Evolutionary conservation across 2,797 vertebrate species (phyloP).

Genomic region (Sebastes glaucus): DNA sequence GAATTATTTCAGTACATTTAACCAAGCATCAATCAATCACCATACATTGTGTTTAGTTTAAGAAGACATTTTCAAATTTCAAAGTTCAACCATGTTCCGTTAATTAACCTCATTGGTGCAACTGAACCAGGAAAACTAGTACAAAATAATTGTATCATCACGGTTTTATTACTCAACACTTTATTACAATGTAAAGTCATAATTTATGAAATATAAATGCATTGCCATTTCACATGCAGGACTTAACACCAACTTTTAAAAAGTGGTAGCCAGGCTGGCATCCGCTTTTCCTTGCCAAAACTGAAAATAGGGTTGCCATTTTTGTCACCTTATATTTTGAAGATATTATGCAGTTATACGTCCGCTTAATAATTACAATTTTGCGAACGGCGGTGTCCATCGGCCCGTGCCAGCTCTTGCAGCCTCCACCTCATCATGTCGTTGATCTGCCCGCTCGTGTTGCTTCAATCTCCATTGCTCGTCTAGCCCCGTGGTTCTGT

Average conservation of each 20-base stretch:
- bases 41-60: neutral
- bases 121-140: neutral
- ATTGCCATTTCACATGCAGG: neutral
- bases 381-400: too few species aligned
- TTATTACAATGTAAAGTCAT: neutral
- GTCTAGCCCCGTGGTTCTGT: too few species aligned
- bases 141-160: neutral
- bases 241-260: neutral
- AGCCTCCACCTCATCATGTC: too few species aligned
- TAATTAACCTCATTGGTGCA: neutral
- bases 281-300: too few species aligned
- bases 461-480: too few species aligned
- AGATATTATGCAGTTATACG: neutral
- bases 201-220: neutral
- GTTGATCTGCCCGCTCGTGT: too few species aligned
- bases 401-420: too few species aligned
- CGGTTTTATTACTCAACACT: neutral
- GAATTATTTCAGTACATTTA: neutral
- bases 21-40: neutral
- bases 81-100: neutral
- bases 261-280: too few species aligned
- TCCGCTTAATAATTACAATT: neutral
- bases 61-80: neutral
- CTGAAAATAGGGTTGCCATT: neutral
- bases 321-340: neutral